A percentile compares a stretch with the other conserved stretches of the same genome.
Conservation (phyloP, 2,113 vertebrate genomes). For the Ariopsis seemanni region DNA sequence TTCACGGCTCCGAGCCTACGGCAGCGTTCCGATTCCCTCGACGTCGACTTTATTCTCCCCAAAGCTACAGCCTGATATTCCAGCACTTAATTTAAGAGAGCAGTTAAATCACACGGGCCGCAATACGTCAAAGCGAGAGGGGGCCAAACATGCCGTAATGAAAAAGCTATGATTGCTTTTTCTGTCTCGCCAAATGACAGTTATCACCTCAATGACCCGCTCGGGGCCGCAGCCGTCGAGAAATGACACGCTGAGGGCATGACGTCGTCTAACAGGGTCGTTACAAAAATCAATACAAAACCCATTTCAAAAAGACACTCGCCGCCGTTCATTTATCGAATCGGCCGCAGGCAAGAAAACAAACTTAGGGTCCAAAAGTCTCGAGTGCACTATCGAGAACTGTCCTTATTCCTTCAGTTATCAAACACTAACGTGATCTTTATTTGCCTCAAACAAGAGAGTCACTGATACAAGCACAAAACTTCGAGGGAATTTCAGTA, state of each 20-base stretch:
- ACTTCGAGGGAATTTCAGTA: background rate
- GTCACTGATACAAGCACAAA: slow-evolving; percentile 1
- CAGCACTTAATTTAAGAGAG: slow-evolving; percentile 98
- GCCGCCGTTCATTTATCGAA: slow-evolving; percentile 99
- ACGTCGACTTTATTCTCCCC: slow-evolving; percentile 93
- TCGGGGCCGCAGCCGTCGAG: slow-evolving; percentile 91
- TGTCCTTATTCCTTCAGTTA: background rate
- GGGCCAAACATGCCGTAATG: slow-evolving; percentile 99
- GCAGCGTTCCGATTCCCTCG: slow-evolving; percentile 80
- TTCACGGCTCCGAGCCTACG: slow-evolving; percentile 77
- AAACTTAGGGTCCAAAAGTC: slow-evolving; percentile 77
- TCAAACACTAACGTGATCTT: slow-evolving; percentile 15
- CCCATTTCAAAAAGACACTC: slow-evolving; percentile 98
- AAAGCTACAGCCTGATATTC: slow-evolving; percentile 93
- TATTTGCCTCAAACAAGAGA: background rate
- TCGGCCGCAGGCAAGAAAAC: slow-evolving; percentile 86
- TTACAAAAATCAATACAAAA: slow-evolving; percentile 99
- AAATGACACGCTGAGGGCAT: slow-evolving; percentile 99
- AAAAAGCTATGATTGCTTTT: slow-evolving; percentile 99
- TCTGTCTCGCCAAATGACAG: slow-evolving; percentile 99
- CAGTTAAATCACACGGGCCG: slow-evolving; percentile 98
- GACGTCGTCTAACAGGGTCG: slow-evolving; percentile 99
- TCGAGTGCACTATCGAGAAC: background rate
- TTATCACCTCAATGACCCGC: slow-evolving; percentile 99
- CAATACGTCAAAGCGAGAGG: slow-evolving; percentile 93